Evolutionary conservation across 1,140 invertebrate genomes (phyloP), one percentile per base, ranked within the genome.

Genomic region (Chrysoperla carnea): DNA sequence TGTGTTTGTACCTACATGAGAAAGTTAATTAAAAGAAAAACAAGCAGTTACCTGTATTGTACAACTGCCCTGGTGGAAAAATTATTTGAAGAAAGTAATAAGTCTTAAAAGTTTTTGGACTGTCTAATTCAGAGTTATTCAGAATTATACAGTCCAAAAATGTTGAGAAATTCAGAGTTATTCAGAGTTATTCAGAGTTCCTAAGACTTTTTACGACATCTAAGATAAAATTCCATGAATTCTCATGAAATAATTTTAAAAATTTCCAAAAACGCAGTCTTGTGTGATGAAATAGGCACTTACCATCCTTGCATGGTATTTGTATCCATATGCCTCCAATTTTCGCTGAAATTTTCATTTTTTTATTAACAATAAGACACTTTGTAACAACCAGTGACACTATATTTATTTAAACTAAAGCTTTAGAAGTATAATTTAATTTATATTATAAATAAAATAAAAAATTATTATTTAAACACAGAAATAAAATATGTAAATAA

Each of bases 261-360:
- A 43, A 39, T 33, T 44, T 48, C 29, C 11, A 50, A 46, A n/a
- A n/a, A n/a, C n/a, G n/a, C n/a, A n/a, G n/a, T n/a, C n/a, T n/a
- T n/a, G n/a, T n/a, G n/a, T n/a, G n/a, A n/a, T n/a, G n/a, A n/a
- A n/a, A n/a, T n/a, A n/a, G n/a, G n/a, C 46, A 44, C 50, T 54
- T 46, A 60, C 65, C 64, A 50, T 65, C 61, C 43, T 63, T 67
- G 53, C 75, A 76, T 5, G 75, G 75, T 6, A 78, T 66, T 41
- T 75, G 72, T 37, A 78, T 63, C 73, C 75, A 77, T 51, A 76
- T 73, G 2, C 69, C 72, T 11, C 71, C 53, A 37, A 78, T 63
- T 42, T 70, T 52, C 23, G 68, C 70, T 7, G 73, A 76, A 8
- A 78, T 56, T 58, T 77, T 78, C 75, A 78, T 77, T 45, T 41